These are phyloP conservation scores for Acanthosepion pharaonis DNA, from an alignment of 2,888 invertebrate genomes.

Conservation along the genomic window DNA sequence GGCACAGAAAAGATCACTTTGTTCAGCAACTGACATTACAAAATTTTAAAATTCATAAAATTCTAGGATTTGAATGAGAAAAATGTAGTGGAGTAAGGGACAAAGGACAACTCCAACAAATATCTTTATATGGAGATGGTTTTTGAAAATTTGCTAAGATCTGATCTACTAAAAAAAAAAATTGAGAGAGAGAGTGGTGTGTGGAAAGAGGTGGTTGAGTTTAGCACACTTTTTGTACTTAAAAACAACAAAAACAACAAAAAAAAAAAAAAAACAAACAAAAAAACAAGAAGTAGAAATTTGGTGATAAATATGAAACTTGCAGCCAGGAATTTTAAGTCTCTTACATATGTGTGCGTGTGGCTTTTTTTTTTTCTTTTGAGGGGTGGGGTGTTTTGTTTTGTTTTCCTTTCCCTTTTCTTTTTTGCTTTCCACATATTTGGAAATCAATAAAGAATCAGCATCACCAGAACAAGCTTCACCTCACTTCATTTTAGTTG, in stretches of 20 bases:
- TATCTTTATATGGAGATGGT: background rate
- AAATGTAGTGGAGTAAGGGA: conserved; percentile 33
- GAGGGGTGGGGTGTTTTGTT: background rate
- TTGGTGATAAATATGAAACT: conserved; percentile 18
- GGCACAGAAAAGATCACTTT: conserved; percentile 33
- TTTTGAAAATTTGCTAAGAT: background rate
- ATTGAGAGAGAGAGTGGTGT: background rate
- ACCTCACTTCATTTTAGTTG: background rate
- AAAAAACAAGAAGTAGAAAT: background rate
- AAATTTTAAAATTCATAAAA: background rate
- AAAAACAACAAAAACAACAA: background rate
- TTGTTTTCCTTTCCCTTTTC: background rate
- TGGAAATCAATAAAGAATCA: conserved; percentile 4
- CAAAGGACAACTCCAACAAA: background rate
- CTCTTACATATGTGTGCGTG: background rate
- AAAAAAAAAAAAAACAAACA: background rate
- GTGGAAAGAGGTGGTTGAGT: background rate
- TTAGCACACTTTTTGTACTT: background rate
- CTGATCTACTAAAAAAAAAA: background rate
- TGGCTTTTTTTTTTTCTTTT: background rate
- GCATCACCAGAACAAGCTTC: conserved; percentile 39
- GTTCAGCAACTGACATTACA: background rate
- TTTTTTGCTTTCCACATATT: background rate
- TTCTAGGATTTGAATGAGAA: background rate
- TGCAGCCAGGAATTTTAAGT: background rate